Evolutionary conservation across 53 echinoderm and acorn worm species (phyloP), one percentile per base, ranked within the genome.

Genomic region (Holothuria leucospilota): DNA sequence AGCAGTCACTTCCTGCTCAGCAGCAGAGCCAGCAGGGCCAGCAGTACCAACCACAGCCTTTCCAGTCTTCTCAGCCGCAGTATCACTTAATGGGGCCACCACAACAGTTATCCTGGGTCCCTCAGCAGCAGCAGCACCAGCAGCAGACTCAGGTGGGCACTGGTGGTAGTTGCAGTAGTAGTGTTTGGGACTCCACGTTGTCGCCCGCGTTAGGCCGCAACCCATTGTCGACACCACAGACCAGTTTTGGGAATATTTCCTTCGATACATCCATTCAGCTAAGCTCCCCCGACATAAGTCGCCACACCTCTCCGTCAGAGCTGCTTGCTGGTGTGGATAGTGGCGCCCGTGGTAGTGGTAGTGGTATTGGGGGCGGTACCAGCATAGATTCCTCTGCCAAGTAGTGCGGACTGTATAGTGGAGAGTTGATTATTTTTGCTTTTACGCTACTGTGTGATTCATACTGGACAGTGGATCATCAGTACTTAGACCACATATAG

Each of bases 1-100:
- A 62, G 62, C 62, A 62, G 62, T 62, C 62, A 62, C 62, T 62
- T 62, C 62, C 62, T 62, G n/a, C 62, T 62, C 62, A 62, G 62
- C 62, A 62, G 62, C 62, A 62, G 62, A 62, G 34, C 34, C 34
- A 34, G 34, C 34, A 34, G 34, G 34, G 62, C 62, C 62, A 62
- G 62, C 62, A 62, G 62, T 62, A 62, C 62, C 62, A 62, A 62
- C 62, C 62, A 62, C 62, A 62, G 62, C 62, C 62, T 62, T 62
- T 62, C 62, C 62, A 62, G 62, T 62, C 62, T n/a, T 4, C 62
- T 62, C 62, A 62, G 62, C 18, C n/a, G 62, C 62, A 62, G 62
- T 62, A 18, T 62, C 62, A 62, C 62, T 62, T 62, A 62, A 62
- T 62, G 62, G 62, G 62, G 18, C 62, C 62, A 62, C 62, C 62